Evolutionary conservation across 2,113 vertebrate genomes (phyloP).

Genomic region (Odocoileus virginianus): DNA sequence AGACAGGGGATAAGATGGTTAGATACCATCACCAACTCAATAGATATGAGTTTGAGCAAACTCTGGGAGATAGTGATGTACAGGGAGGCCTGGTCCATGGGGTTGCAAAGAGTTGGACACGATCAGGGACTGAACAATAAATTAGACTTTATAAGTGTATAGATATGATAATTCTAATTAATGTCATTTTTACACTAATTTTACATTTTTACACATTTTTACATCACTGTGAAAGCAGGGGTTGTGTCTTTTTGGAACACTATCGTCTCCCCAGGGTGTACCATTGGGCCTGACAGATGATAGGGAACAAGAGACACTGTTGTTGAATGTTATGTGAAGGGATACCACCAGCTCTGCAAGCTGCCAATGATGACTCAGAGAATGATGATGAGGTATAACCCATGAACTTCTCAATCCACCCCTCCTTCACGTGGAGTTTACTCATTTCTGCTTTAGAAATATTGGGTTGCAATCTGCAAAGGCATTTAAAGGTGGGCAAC

Average conservation of each 20-base stretch:
- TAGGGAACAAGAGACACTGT: background rate
- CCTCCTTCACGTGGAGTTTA: background rate
- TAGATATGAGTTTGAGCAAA: background rate
- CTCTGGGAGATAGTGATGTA: background rate
- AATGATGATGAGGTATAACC: background rate
- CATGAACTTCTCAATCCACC: too few species aligned
- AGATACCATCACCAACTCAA: background rate
- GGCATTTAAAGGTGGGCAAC: background rate
- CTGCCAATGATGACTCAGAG: background rate
- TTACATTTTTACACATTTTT: too few species aligned
- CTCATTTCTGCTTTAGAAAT: conserved; percentile 14
- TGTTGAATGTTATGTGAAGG: background rate
- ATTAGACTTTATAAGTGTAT: background rate
- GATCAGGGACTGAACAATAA: background rate
- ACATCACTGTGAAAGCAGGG: background rate
- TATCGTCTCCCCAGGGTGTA: background rate
- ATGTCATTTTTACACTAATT: background rate
- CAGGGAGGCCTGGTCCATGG: background rate
- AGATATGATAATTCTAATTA: background rate
- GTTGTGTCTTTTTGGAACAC: background rate
- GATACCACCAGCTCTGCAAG: background rate
- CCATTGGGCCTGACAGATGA: background rate
- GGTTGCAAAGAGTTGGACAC: background rate
- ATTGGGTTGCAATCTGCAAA: background rate
- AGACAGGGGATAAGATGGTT: background rate